Conservation (phyloP, 2,888 invertebrate species). For the Mellilla xanthometata region DNA sequence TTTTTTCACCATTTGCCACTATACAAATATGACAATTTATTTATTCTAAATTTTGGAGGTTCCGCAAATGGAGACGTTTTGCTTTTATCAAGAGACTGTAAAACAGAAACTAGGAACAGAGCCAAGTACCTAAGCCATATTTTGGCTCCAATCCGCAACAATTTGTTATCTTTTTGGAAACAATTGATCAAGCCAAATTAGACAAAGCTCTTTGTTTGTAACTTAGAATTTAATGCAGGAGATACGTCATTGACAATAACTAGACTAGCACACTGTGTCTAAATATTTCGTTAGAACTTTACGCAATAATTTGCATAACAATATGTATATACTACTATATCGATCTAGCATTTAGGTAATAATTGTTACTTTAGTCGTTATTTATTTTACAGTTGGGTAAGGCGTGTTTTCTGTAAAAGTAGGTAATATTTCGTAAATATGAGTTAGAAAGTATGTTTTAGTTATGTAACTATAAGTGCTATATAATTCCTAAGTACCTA, state of each 20-base stretch:
- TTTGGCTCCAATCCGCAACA: too few relatives aligned
- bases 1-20: too few relatives aligned
- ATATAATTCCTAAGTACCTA: too few relatives aligned
- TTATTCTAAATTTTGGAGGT: too few relatives aligned
- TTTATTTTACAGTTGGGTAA: conserved; percentile 8
- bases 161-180: neutral
- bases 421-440: conserved; percentile 5
- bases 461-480: too few relatives aligned
- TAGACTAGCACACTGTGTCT: conserved; percentile 4
- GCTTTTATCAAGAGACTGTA: too few relatives aligned
- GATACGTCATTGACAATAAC: conserved; percentile 10
- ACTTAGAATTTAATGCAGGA: neutral
- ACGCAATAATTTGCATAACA: conserved; percentile 14
- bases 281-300: conserved; percentile 12
- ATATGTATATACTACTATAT: conserved; percentile 6
- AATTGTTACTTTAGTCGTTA: conserved; percentile 4
- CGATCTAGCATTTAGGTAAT: conserved; percentile 10
- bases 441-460: neutral
- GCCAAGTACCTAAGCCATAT: too few relatives aligned
- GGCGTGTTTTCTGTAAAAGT: conserved; percentile 1
- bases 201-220: conserved; percentile 2
- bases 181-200: neutral
- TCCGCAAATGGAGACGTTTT: too few relatives aligned
- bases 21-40: too few relatives aligned
- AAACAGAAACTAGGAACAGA: too few relatives aligned